These are phyloP conservation scores for Myioborus miniatus DNA, from an alignment of 2,797 vertebrate genomes.

Conservation along the genomic window DNA sequence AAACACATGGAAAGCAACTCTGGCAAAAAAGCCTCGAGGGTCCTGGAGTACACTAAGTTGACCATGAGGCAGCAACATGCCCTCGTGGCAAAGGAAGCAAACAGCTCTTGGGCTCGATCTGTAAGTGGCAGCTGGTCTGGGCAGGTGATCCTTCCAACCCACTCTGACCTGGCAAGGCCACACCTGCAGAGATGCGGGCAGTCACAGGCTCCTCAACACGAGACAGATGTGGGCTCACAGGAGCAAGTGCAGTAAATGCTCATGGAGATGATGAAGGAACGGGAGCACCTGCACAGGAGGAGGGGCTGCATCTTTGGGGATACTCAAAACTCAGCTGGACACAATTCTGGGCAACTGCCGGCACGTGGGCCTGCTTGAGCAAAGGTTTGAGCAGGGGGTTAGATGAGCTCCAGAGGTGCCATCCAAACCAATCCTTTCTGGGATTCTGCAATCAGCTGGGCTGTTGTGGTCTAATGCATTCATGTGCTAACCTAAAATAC, in stretches of 20 bases:
- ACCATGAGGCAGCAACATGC: fast-evolving
- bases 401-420: not conserved
- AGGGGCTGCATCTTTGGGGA: not conserved
- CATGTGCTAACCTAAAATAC: not conserved
- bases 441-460: not conserved
- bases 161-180: not conserved
- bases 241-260: not conserved
- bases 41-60: not conserved
- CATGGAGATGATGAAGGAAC: not conserved
- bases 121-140: fast-evolving
- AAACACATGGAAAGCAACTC: not conserved
- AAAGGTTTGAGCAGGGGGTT: not conserved
- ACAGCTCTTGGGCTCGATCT: not conserved
- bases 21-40: not conserved
- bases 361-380: not conserved
- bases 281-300: not conserved
- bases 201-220: not conserved
- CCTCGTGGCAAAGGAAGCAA: not conserved
- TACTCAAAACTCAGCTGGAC: not conserved
- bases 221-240: fast-evolving
- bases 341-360: not conserved
- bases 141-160: not conserved
- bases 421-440: not conserved
- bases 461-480: not conserved
- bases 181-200: not conserved